Evolutionary conservation across 2,113 vertebrate genomes (phyloP), one percentile per base, ranked within the genome.

Genomic region (Crocuta crocuta): DNA sequence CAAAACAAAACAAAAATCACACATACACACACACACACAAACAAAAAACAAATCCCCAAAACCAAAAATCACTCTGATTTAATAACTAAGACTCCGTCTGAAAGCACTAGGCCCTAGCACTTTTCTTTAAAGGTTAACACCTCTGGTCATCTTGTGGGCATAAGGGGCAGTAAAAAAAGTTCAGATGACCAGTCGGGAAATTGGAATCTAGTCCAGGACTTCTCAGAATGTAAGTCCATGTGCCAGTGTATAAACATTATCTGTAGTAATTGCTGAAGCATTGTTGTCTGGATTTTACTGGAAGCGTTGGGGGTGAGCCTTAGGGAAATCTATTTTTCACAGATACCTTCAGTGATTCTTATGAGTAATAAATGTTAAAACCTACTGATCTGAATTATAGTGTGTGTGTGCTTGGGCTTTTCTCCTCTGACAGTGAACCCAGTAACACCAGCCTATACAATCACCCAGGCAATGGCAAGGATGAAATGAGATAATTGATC

Each of bases 41-140:
- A 61, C 21, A 23, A 61, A 21, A 61, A 21, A 61, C 58, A 61
- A 21, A 61, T 8, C 7, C 58, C 58, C 0, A 12, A 35, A 71
- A 71, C 33, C 9, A 26, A 28, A 82, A 11, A 71, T 76, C 13
- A n/a, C 4, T 17, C 31, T 81, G 55, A 88, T 92, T 85, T 95
- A 63, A 63, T 43, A 74, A 74, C 4, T 10, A 87, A 91, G 81
- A 73, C n/a, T 65, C 83, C 48, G n/a, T 39, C 48, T 88, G 43
- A 70, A 76, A 76, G 16, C 10, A 89, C 24, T 50, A 33, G 23
- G 89, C 15, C 4, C 8, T 66, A 74, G 12, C 4, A 21, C 8
- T 71, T 98, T 86, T 45, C 26, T 94, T 35, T 39, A 83, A 93
- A 95, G 23, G 15, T 28, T 58, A 88, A 90, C 16, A 89, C 2